Evolutionary conservation across 2,888 invertebrate species (phyloP).

Genomic region (Ichneumon xanthorius): DNA sequence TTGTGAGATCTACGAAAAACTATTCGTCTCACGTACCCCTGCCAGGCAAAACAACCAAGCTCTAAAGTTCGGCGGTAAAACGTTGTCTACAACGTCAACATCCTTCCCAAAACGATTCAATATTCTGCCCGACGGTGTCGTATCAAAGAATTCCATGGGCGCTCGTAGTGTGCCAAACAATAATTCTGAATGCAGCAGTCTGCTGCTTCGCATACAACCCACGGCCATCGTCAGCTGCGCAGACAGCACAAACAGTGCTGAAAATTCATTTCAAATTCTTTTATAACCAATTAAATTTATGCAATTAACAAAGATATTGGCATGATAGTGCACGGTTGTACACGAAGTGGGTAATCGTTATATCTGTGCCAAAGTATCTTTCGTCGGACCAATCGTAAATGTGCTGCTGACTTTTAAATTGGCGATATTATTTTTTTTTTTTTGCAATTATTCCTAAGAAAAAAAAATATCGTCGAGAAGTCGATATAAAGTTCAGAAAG

Average conservation of each 20-base stretch:
- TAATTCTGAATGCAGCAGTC: constrained; percentile 88
- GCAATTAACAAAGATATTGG: constrained; percentile 15
- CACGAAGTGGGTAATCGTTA: constrained; percentile 20
- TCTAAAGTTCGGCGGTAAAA: constrained; percentile 90
- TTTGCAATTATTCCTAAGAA: background rate
- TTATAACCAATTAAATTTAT: constrained; percentile 36
- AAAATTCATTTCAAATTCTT: constrained; percentile 72
- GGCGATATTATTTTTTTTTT: background rate
- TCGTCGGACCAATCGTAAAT: background rate
- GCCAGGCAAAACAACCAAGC: constrained; percentile 86
- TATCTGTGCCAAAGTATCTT: background rate
- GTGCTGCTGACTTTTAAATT: background rate
- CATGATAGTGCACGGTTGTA: background rate
- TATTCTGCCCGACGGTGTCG: constrained; percentile 92
- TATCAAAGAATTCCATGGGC: constrained; percentile 92
- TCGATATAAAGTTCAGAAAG: too few species aligned
- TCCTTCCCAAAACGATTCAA: constrained; percentile 93
- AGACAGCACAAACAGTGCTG: constrained; percentile 81
- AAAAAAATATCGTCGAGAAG: background rate
- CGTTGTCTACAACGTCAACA: constrained; percentile 90
- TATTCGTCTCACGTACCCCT: constrained; percentile 81
- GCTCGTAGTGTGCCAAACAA: constrained; percentile 89
- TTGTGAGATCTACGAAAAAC: constrained; percentile 63
- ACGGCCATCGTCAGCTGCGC: constrained; percentile 80
- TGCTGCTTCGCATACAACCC: constrained; percentile 82